These are phyloP conservation scores for Acanthosepion pharaonis DNA, from an alignment of 2,888 invertebrate genomes.

Conservation along the genomic window DNA sequence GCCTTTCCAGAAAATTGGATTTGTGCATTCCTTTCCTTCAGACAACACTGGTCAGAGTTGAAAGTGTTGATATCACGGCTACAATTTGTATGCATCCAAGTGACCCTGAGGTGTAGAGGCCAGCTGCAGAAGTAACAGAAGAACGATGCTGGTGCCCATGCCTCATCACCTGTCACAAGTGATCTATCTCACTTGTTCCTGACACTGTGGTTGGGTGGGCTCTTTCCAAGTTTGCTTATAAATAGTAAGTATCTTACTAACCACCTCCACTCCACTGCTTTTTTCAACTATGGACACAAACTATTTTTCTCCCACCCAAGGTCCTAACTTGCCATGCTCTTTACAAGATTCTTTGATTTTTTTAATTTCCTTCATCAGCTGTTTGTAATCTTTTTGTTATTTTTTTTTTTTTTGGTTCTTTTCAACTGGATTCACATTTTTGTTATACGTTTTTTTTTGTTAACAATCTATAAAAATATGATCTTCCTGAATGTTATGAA, in stretches of 20 bases:
- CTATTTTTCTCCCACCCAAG: background rate
- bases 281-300: background rate
- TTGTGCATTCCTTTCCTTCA: background rate
- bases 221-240: background rate
- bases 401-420: background rate
- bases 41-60: background rate
- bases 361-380: background rate
- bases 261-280: background rate
- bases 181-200: background rate
- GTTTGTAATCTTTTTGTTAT: background rate
- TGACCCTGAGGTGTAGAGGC: conserved; percentile 17
- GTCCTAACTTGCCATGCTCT: background rate
- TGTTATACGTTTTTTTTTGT: background rate
- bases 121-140: background rate
- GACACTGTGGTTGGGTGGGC: background rate
- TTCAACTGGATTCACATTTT: background rate
- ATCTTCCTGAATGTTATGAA: background rate
- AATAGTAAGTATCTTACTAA: background rate
- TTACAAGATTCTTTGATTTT: background rate
- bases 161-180: background rate
- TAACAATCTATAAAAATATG: background rate
- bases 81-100: background rate
- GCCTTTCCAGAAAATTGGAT: background rate
- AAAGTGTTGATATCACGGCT: background rate
- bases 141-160: background rate